Percentiles rank a stretch among this genome's conserved stretches.
Conservation (phyloP, 2,113 vertebrate genomes). For the Nothobranchius furzeri region DNA sequence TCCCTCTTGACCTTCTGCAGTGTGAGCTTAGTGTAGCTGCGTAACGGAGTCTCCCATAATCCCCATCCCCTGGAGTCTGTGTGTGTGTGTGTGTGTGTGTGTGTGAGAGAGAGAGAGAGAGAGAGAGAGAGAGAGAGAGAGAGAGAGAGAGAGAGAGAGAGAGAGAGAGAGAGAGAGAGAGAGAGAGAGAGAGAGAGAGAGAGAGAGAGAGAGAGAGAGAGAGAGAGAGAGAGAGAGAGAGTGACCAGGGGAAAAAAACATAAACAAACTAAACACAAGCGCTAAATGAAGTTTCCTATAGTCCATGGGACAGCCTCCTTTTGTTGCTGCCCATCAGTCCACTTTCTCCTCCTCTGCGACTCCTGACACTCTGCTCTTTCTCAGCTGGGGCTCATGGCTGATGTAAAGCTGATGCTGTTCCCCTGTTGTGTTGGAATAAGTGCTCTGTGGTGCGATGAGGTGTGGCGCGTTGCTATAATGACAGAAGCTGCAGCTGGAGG, state of each 20-base stretch:
- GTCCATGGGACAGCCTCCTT: conserved; percentile 37
- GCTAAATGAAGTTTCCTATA: conserved; percentile 42
- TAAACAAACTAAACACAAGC: conserved; percentile 27
- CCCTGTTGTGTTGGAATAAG: conserved; percentile 65
- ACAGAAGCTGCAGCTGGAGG: conserved; percentile 62
- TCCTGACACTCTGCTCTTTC: conserved; percentile 58
- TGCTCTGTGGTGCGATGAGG: conserved; percentile 56
- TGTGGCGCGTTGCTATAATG: conserved; percentile 62
- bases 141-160: neutral
- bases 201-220: no score
- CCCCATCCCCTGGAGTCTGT: conserved; percentile 44
- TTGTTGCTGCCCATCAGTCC: conserved; percentile 39
- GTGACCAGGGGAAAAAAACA: conserved; percentile 9
- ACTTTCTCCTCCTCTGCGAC: conserved; percentile 56
- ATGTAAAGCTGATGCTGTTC: conserved; percentile 60
- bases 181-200: no score
- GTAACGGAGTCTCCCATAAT: conserved; percentile 60
- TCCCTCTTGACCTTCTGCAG: conserved; percentile 62
- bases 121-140: no score
- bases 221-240: conserved; percentile 7
- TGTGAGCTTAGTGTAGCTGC: conserved; percentile 51
- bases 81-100: no score
- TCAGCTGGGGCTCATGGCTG: conserved; percentile 43
- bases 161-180: neutral
- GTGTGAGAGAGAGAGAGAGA: no score